phyloP scores from a whole-genome alignment of 2,797 vertebrate genomes.

The Pseudochromis fuscus region DNA sequence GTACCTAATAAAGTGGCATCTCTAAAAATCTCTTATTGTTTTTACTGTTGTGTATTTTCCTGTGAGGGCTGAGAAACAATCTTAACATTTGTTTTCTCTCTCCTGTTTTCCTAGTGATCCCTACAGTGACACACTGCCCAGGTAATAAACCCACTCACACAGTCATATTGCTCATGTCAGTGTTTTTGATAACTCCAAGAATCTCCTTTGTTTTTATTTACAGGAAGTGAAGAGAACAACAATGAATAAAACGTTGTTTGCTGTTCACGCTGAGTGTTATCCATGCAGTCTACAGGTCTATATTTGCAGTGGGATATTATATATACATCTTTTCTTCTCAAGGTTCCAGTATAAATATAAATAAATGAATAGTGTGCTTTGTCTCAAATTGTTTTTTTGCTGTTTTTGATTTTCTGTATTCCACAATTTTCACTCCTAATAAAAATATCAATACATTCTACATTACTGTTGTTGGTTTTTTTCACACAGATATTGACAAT shows the following conservation, averaged over 20 bases:
- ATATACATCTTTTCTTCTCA: constrained; percentile 6
- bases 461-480: not conserved
- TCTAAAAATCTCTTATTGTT: too few species aligned
- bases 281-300: not conserved
- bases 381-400: constrained; percentile 10
- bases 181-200: too few species aligned
- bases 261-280: not conserved
- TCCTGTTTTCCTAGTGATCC: constrained; percentile 77
- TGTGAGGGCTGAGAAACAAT: not conserved
- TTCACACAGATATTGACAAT: not conserved
- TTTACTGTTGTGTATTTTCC: not conserved
- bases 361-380: constrained; percentile 14
- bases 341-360: constrained; percentile 3
- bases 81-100: not conserved
- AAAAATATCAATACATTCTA: not conserved
- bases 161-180: not conserved
- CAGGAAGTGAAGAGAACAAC: constrained; percentile 66
- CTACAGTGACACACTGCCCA: constrained; percentile 81
- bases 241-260: constrained; percentile 10
- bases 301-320: constrained; percentile 50
- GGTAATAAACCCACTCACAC: constrained; percentile 66
- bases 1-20: too few species aligned
- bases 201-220: constrained; percentile 14
- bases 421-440: not conserved
- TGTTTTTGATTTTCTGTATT: not conserved